Evolutionary conservation across 2,888 invertebrate species (phyloP), one percentile per base, ranked within the genome.

Genomic region (Leucophenga montana): DNA sequence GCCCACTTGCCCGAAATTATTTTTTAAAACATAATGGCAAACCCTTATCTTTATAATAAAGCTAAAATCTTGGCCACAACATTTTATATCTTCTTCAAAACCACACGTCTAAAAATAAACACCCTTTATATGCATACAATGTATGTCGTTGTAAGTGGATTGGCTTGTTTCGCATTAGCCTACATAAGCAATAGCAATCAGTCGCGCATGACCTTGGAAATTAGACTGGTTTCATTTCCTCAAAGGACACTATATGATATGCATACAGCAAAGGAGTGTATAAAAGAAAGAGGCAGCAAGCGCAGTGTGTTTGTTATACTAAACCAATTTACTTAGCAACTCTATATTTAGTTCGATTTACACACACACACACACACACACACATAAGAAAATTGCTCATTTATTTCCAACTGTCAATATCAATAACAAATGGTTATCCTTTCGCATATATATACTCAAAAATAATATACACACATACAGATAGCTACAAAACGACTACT

Each of bases 361-460:
- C 53, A 57, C 1, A 46, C 33, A 66, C 54, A 46, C 54, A 62
- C 13, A 33, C 44, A 61, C 39, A 66, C 31, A 67, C 27, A 44
- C 14, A 62, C 46, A 20, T 3, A 62, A 27, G 16, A 48, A 64
- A 82, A 82, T 83, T 83, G 81, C 81, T 82, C 83, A 82, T 82
- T 82, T 82, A 84, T 82, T 84, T 82, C 80, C 80, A 82, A 83
- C 82, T 82, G 85, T 82, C 82, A 84, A 82, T 82, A 84, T 82
- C 85, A 83, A 84, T 82, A 84, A 84, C 83, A 82, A 82, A 82
- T 82, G 83, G 84, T 83, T 82, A 81, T 77, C 82, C 78, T 74
- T 68, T 68, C 66, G 65, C 75, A 73, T 61, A 53, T 67, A 64
- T 50, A 67, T n/a, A n/a, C n/a, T n/a, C n/a, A 16, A 14, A 70